Percentiles rank a stretch among this genome's conserved stretches.
Conservation (phyloP, 2,113 vertebrate genomes). For the Serinus canaria region DNA sequence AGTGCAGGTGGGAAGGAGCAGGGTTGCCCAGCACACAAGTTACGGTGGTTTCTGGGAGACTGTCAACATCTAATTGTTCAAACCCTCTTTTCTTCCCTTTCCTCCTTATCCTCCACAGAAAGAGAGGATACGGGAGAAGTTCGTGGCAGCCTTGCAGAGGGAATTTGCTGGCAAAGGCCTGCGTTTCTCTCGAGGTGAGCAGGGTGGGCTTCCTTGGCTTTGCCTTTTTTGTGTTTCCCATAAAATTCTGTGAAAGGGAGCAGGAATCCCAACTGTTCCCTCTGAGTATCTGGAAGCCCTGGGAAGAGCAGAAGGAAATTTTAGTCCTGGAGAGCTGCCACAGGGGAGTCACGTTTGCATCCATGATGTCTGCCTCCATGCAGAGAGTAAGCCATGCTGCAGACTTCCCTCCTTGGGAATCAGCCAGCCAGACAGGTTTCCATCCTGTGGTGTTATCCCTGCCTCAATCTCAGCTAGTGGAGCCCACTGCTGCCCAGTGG, state of each 20-base stretch:
- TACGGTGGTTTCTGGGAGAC: neutral
- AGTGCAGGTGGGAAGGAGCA: neutral
- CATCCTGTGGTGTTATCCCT: neutral
- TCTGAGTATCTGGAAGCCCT: neutral
- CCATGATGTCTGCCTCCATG: neutral
- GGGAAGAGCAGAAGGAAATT: neutral
- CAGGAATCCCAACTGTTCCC: neutral
- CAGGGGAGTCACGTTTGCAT: rapidly evolving
- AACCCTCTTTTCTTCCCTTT: neutral
- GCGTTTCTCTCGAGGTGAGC: constrained; percentile 89
- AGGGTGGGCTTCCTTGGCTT: neutral
- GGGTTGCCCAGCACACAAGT: neutral
- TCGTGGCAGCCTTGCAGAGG: constrained; percentile 90
- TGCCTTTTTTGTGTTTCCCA: neutral
- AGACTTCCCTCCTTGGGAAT: neutral
- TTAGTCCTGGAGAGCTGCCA: neutral
- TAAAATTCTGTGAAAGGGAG: neutral
- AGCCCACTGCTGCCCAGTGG: neutral
- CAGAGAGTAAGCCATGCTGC: neutral
- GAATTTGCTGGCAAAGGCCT: constrained; percentile 96
- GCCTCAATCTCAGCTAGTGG: neutral
- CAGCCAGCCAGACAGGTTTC: neutral
- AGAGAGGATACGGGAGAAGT: constrained; percentile 94
- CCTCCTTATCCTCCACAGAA: constrained; percentile 73
- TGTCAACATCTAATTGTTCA: neutral